Evolutionary conservation across 2,888 invertebrate species (phyloP), one percentile per base, ranked within the genome.

Genomic region (Onthophagus sagittarius): DNA sequence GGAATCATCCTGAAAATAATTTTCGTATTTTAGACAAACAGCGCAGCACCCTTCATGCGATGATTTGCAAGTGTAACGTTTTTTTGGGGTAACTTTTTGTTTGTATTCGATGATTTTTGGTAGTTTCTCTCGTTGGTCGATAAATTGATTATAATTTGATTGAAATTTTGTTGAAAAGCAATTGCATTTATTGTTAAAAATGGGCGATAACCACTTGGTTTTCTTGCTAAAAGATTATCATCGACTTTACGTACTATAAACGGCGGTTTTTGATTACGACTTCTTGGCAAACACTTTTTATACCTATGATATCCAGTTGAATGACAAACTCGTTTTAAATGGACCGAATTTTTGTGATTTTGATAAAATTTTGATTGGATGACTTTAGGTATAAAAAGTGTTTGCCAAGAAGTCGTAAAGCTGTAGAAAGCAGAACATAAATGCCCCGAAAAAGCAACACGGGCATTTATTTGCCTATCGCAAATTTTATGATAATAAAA

Each of bases 291-390:
- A 39, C 74, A 72, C 31, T 75, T 72, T 31, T 69, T 65, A 13
- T 73, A 70, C 62, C 85, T 85, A 76, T 88, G 88, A 78, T 87
- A 88, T 75, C 84, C 82, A 3, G 86, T 82, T 0, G 88, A 84
- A 77, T 89, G 89, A 76, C 89, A 89, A 11, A 88, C 88, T 76
- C 85, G 86, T 77, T 85, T 85, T 79, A 88, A 88, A 79, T 87
- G 88, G 1, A 77, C 67, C 5, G 70, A 70, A 31, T 72, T 53
- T 33, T 69, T 75, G 39, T 74, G 74, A 65, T 77, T 75, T 13
- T 74, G 67, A 23, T 33, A 65, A 63, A 74, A 71, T 81, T 84
- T 82, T 1, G 85, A 86, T 71, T 82, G 79, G 63, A 86, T 81
- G 0, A 82, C 78, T 81, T 86, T 87, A 11, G 86, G 85, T 70